A percentile compares a stretch with the other conserved stretches of the same genome.
Conservation (phyloP, 2,888 invertebrate species). For the Drosophila neotestacea region DNA sequence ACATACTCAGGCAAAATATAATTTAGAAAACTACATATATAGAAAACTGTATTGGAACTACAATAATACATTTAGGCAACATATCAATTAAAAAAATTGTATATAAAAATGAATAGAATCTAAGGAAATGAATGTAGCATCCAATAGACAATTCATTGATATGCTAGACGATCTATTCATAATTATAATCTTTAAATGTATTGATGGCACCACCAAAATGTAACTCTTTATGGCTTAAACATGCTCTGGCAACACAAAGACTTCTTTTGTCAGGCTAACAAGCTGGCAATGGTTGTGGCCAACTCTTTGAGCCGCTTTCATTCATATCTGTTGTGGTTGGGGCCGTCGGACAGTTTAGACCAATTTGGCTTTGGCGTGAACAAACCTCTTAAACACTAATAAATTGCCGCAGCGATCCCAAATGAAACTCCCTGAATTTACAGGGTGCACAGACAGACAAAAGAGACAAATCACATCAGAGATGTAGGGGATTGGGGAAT, state of each 20-base stretch:
- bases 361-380: conserved; percentile 66
- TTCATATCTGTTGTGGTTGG: conserved; percentile 35
- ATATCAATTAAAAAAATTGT: too few relatives aligned
- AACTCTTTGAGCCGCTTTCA: conserved; percentile 42
- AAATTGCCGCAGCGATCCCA: conserved; percentile 59
- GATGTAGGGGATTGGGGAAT: conserved; percentile 2
- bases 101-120: too few relatives aligned
- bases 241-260: conserved; percentile 34
- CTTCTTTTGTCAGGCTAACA: conserved; percentile 31
- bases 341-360: conserved; percentile 14
- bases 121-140: too few relatives aligned
- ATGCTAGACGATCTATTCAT: conserved; percentile 9
- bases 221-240: conserved; percentile 20
- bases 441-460: conserved; percentile 18
- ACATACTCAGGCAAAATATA: too few relatives aligned
- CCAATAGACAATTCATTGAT: background rate
- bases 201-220: conserved; percentile 14
- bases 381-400: conserved; percentile 76
- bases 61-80: too few relatives aligned
- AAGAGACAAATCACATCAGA: conserved; percentile 5
- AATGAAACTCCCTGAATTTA: conserved; percentile 74
- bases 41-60: too few relatives aligned
- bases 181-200: conserved; percentile 17
- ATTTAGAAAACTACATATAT: too few relatives aligned
- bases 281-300: conserved; percentile 27